These are phyloP conservation scores for Heterocephalus glaber DNA, from an alignment of 2,113 vertebrate species.

Conservation along the genomic window DNA sequence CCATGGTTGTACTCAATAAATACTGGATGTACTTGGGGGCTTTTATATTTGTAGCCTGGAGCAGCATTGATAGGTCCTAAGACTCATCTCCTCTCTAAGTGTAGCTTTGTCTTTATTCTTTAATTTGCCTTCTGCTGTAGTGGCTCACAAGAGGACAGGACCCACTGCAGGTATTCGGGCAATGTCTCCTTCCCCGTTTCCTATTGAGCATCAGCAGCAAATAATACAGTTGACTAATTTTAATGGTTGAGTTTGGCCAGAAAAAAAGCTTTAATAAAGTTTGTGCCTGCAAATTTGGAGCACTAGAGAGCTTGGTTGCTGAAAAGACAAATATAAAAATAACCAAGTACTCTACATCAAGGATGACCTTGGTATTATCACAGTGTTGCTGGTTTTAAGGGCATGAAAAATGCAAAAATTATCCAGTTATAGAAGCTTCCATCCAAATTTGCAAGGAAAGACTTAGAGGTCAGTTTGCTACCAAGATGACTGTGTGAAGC, in stretches of 20 bases:
- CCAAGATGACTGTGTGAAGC: background rate
- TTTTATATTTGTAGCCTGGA: too few relatives aligned
- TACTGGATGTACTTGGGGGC: too few relatives aligned
- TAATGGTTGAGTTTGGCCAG: background rate
- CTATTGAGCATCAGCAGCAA: background rate
- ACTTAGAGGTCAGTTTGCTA: background rate
- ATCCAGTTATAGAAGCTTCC: background rate
- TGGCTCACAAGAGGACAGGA: too few relatives aligned
- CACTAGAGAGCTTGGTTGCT: background rate
- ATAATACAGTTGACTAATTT: background rate
- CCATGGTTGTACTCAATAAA: too few relatives aligned
- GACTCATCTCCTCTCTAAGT: too few relatives aligned
- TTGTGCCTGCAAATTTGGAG: background rate
- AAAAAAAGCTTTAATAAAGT: too few relatives aligned
- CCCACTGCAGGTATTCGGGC: too few relatives aligned
- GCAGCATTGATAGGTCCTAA: too few relatives aligned
- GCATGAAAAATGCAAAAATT: background rate
- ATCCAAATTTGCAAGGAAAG: background rate
- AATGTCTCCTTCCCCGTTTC: too few relatives aligned
- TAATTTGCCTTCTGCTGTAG: too few relatives aligned
- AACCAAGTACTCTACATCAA: background rate
- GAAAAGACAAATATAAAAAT: background rate
- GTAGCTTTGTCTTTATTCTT: too few relatives aligned
- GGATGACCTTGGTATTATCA: background rate
- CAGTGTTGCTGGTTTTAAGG: background rate